Evolutionary conservation across 2,113 vertebrate species (phyloP).

Genomic region (Dicentrarchus labrax): DNA sequence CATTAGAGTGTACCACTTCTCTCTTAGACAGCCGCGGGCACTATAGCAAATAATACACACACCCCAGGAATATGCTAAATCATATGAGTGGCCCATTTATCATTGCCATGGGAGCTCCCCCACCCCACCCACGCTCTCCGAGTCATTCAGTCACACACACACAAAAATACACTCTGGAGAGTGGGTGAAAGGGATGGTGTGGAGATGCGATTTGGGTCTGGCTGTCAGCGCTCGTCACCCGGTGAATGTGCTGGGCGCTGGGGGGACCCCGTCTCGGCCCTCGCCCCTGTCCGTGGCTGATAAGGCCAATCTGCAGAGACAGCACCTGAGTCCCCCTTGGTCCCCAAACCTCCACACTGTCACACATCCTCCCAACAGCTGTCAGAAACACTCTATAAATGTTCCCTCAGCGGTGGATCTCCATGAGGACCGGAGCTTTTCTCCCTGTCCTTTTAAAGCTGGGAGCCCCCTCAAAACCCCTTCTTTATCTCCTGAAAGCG

Average conservation of each 20-base stretch:
- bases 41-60: constrained; percentile 67
- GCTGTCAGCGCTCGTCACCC: constrained; percentile 71
- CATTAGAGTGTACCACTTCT: constrained; percentile 55
- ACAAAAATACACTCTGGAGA: not conserved
- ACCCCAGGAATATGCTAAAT: constrained; percentile 78
- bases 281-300: constrained; percentile 69
- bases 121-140: constrained; percentile 43
- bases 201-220: constrained; percentile 68
- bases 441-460: not conserved
- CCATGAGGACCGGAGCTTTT: constrained; percentile 14
- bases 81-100: constrained; percentile 75
- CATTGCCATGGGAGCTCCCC: constrained; percentile 68
- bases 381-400: constrained; percentile 56
- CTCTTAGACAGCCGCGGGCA: constrained; percentile 45
- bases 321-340: constrained; percentile 70
- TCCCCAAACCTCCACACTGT: constrained; percentile 62
- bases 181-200: constrained; percentile 46
- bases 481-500: constrained; percentile 63
- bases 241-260: constrained; percentile 46
- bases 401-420: constrained; percentile 39
- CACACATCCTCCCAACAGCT: constrained; percentile 64
- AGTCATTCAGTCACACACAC: constrained; percentile 51
- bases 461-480: not conserved
- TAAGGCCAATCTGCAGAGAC: constrained; percentile 74
- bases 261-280: constrained; percentile 39